Percentiles rank a stretch among this genome's conserved stretches.
These are phyloP conservation scores for Lymantria monacha DNA, from an alignment of 2,888 invertebrate species.

Conservation along the genomic window DNA sequence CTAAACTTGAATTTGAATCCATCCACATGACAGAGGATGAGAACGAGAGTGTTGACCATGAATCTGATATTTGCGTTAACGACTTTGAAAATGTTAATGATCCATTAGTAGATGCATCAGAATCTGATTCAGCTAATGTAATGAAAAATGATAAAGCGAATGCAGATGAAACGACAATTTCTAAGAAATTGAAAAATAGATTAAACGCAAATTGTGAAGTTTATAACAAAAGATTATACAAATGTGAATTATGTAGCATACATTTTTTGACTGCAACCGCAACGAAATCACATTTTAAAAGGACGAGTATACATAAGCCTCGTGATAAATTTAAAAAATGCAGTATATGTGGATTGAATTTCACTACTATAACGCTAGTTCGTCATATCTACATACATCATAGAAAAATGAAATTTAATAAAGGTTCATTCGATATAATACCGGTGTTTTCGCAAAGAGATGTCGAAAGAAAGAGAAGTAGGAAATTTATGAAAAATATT, in stretches of 20 bases:
- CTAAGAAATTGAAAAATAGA: slow-evolving; percentile 6
- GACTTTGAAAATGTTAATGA: not conserved
- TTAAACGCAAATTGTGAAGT: not conserved
- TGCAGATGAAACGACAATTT: not conserved
- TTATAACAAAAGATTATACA: slow-evolving; percentile 10
- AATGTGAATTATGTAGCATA: slow-evolving; percentile 10
- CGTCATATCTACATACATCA: slow-evolving; percentile 24
- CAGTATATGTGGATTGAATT: slow-evolving; percentile 13
- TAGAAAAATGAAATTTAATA: slow-evolving; percentile 6
- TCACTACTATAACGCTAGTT: slow-evolving; percentile 11
- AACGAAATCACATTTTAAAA: slow-evolving; percentile 3
- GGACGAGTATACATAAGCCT: not conserved
- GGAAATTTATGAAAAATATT: too few relatives aligned
- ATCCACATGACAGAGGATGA: not conserved
- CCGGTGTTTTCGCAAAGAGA: not conserved
- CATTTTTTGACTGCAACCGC: slow-evolving; percentile 13
- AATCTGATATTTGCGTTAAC: not conserved
- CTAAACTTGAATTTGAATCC: slow-evolving; percentile 6
- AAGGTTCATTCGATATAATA: not conserved
- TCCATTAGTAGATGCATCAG: not conserved
- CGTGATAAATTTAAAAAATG: slow-evolving; percentile 3
- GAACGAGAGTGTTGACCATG: not conserved
- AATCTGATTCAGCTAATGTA: not conserved
- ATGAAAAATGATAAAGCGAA: not conserved
- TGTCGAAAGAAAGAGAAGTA: too few relatives aligned